Evolutionary conservation across 2,797 vertebrate species (phyloP).

Genomic region (Hybognathus amarus): DNA sequence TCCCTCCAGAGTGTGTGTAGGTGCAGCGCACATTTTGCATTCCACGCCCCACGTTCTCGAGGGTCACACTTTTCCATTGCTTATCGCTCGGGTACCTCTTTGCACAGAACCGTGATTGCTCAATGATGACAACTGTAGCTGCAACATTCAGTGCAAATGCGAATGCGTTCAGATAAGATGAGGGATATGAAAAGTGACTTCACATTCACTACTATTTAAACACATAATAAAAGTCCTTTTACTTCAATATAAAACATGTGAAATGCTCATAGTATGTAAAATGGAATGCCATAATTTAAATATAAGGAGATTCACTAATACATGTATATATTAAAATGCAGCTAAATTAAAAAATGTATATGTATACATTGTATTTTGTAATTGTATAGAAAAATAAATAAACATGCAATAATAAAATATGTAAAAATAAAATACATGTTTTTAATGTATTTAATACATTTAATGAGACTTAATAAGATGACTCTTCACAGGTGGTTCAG

Average conservation of each 20-base stretch:
- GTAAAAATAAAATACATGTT: background rate
- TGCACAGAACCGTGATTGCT: slow-evolving; percentile 58
- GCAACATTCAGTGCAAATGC: slow-evolving; percentile 30
- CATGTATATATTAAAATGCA: background rate
- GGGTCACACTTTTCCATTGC: slow-evolving; percentile 79
- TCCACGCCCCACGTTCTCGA: slow-evolving; percentile 68
- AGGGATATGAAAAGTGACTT: background rate
- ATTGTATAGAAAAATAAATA: background rate
- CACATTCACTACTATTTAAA: background rate
- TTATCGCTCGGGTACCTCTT: slow-evolving; percentile 73
- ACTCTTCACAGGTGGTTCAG: slow-evolving; percentile 28
- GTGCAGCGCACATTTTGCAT: slow-evolving; percentile 61
- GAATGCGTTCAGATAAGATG: background rate
- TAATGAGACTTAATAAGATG: background rate
- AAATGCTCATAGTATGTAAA: background rate
- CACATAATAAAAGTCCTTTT: background rate
- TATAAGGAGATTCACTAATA: background rate
- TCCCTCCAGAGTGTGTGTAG: slow-evolving; percentile 68
- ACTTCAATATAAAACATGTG: background rate
- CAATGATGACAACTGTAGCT: slow-evolving; percentile 48
- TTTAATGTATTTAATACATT: background rate
- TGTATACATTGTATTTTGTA: background rate
- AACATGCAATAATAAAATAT: background rate
- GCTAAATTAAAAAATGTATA: background rate
- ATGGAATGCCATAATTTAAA: background rate